Base-by-base conservation (phyloP, 2,113 vertebrate species). In the Nyctereutes procyonoides region DNA sequence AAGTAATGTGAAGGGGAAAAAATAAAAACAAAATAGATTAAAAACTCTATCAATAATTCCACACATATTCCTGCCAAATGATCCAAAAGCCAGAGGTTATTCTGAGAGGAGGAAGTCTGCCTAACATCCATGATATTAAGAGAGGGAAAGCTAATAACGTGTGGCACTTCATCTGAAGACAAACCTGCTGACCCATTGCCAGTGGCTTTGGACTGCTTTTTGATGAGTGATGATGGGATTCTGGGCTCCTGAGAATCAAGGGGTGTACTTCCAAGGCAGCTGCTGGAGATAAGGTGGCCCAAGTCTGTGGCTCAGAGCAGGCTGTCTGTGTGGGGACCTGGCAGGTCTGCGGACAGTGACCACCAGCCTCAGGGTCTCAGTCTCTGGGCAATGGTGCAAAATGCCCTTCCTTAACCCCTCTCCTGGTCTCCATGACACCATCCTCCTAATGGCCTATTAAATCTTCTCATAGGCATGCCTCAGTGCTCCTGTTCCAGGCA, bases 11-110 rank as follows among this genome's bases (percentile, higher is more conserved):
- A 91, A 80, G 30, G 56, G 35, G 43, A 48, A 56, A 32, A 62
- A 62, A 86, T 51, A 38, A 92, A 82, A 56, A 38, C 48, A 65
- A 87, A 86, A 93, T 35, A 88, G 88, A 96, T 81, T 48, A 85
- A 94, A 91, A 96, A 63, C 55, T 22, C 60, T 5, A n/a, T 8
- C 56, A 11, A 38, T 8, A 28, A 93, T 24, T 53, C 73, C 77
- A 93, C 55, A 88, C 71, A 81, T n/a, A 80, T 88, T 77, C 88
- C 94, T 14, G 17, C 20, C 88, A 85, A 79, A 93, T 63, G 48
- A 93, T 48, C 91, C 43, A 30, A 56, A 91, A 91, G 93, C 17
- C 67, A 91, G 85, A 88, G 65, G 91, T 35, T 85, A 48, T 24
- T 71, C 56, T 74, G 95, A 77, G 84, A 83, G 43, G 73, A 79